A percentile compares a stretch with the other conserved stretches of the same genome.
Evolutionary conservation across 2,113 vertebrate species (phyloP).

Genomic region (Archilochus colubris): DNA sequence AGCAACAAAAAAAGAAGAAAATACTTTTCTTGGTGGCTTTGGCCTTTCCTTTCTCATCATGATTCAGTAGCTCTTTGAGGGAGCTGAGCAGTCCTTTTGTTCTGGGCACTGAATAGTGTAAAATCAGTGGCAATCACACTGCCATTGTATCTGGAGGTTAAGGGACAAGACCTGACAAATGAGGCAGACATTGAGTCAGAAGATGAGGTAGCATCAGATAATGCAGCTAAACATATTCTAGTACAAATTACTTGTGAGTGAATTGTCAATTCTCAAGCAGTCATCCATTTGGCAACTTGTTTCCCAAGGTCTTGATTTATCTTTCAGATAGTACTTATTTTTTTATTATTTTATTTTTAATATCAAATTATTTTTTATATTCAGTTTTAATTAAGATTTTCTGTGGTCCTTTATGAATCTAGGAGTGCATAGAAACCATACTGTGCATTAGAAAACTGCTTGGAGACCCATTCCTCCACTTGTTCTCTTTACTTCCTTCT

Average conservation of each 20-base stretch:
- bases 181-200: background rate
- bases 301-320: background rate
- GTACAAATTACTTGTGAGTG: background rate
- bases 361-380: background rate
- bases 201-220: background rate
- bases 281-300: background rate
- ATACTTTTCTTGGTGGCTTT: background rate
- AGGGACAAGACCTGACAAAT: background rate
- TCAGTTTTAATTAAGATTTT: background rate
- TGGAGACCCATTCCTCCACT: background rate
- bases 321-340: background rate
- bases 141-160: background rate
- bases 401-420: background rate
- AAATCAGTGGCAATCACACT: slow-evolving; percentile 23
- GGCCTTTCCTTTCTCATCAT: background rate
- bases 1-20: no score
- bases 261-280: background rate
- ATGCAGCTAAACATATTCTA: background rate
- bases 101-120: background rate
- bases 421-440: background rate
- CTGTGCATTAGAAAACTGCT: background rate
- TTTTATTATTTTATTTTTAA: background rate
- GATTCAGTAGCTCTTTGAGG: background rate
- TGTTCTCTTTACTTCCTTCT: background rate
- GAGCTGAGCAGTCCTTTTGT: background rate